These are phyloP conservation scores for Leucopsar rothschildi DNA, from an alignment of 2,113 vertebrate genomes.

Conservation along the genomic window DNA sequence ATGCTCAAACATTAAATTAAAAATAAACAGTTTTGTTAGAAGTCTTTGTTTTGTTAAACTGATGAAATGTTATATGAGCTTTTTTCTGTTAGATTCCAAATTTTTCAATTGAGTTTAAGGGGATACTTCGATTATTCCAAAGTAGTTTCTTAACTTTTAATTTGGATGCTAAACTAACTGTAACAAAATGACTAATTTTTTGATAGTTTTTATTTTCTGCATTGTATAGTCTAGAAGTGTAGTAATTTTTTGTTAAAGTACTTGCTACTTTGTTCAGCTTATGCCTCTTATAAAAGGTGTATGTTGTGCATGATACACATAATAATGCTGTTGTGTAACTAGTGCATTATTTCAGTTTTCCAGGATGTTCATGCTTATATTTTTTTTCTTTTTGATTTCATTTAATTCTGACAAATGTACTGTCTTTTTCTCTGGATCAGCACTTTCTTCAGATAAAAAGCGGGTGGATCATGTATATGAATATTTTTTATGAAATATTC, in stretches of 20 bases:
- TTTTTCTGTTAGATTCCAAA: not conserved
- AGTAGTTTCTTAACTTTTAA: not conserved
- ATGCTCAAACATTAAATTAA: not conserved
- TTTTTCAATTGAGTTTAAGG: not conserved
- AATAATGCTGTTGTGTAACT: not conserved
- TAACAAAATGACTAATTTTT: not conserved
- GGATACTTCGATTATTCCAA: not conserved
- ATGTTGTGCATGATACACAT: not conserved
- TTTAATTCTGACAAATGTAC: not conserved
- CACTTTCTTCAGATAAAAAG: not conserved
- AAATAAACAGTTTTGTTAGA: not conserved
- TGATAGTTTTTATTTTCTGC: not conserved
- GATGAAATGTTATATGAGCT: not conserved
- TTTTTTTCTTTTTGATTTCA: not conserved
- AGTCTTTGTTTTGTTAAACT: not conserved
- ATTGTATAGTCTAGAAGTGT: not conserved
- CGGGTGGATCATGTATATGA: not conserved
- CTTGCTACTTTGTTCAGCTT: not conserved
- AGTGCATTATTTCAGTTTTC: not conserved
- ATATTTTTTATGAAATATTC: not conserved
- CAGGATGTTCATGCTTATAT: accelerated
- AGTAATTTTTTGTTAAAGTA: not conserved
- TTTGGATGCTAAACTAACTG: not conserved
- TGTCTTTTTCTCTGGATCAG: not conserved
- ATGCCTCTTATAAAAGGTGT: not conserved